Evolutionary conservation across 2,888 invertebrate genomes (phyloP).

Genomic region (Tortrix viridana): DNA sequence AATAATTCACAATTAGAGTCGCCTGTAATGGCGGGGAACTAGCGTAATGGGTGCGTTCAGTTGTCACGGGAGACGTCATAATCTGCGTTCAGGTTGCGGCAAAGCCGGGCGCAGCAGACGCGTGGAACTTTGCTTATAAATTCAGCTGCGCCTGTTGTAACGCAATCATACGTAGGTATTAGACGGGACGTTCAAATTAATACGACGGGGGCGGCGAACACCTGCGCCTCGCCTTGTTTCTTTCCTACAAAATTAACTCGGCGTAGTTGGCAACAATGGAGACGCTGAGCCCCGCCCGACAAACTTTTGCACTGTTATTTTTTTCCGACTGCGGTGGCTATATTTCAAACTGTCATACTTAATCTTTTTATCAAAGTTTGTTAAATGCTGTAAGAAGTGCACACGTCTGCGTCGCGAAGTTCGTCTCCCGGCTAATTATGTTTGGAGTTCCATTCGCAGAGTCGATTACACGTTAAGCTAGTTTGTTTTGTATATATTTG

Average conservation of each 20-base stretch:
- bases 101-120: slow-evolving; percentile 59
- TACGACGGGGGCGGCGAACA: slow-evolving; percentile 67
- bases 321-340: slow-evolving; percentile 75
- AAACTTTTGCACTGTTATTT: slow-evolving; percentile 78
- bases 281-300: slow-evolving; percentile 54
- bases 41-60: slow-evolving; percentile 47
- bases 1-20: slow-evolving; percentile 75
- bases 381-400: slow-evolving; percentile 80
- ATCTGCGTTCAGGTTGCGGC: slow-evolving; percentile 67
- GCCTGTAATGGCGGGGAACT: slow-evolving; percentile 55
- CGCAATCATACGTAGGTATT: slow-evolving; percentile 77
- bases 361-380: slow-evolving; percentile 85
- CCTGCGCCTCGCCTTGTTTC: slow-evolving; percentile 78
- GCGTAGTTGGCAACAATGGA: slow-evolving; percentile 75
- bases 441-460: slow-evolving; percentile 57
- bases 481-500: slow-evolving; percentile 16
- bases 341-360: slow-evolving; percentile 85
- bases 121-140: slow-evolving; percentile 71
- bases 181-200: slow-evolving; percentile 79
- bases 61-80: slow-evolving; percentile 65
- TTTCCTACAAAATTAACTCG: slow-evolving; percentile 80
- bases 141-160: slow-evolving; percentile 66
- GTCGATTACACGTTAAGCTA: slow-evolving; percentile 14
- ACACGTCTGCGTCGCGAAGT: slow-evolving; percentile 70
- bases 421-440: slow-evolving; percentile 78